Conservation (phyloP, 2,888 invertebrate species). For the Hyposoter dolosus region DNA sequence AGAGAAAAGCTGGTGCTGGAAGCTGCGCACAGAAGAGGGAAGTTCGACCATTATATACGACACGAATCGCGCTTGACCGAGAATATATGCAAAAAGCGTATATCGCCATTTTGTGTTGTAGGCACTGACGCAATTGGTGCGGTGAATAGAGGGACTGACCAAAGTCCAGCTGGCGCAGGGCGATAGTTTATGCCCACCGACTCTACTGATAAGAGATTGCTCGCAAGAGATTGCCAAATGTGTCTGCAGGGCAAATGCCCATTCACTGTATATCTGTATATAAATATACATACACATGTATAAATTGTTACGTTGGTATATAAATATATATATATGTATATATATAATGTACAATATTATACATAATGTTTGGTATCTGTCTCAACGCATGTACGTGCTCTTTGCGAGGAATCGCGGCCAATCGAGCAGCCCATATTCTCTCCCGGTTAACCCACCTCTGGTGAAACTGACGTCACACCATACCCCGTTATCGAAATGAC, state of each 20-base stretch:
- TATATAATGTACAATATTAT: slow-evolving; percentile 9
- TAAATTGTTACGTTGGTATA: neutral
- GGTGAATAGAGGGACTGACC: slow-evolving; percentile 54
- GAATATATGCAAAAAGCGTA: slow-evolving; percentile 58
- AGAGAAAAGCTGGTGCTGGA: slow-evolving; percentile 48
- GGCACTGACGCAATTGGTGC: slow-evolving; percentile 52
- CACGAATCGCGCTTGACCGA: slow-evolving; percentile 6
- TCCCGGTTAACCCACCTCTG: neutral
- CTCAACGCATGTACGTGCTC: slow-evolving; percentile 34
- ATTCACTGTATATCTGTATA: slow-evolving; percentile 11
- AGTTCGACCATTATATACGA: slow-evolving; percentile 35
- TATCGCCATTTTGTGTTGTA: slow-evolving; percentile 40
- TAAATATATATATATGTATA: neutral
- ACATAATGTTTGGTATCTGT: slow-evolving; percentile 40
- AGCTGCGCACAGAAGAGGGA: neutral
- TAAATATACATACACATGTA: slow-evolving; percentile 2
- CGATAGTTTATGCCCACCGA: slow-evolving; percentile 75
- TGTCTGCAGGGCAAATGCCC: slow-evolving; percentile 72
- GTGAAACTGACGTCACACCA: slow-evolving; percentile 62
- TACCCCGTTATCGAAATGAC: slow-evolving; percentile 76
- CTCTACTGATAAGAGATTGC: slow-evolving; percentile 76
- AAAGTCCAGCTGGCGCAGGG: slow-evolving; percentile 66
- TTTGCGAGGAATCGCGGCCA: neutral
- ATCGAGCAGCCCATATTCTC: slow-evolving; percentile 30
- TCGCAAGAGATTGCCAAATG: slow-evolving; percentile 75